Percentiles rank a stretch among this genome's conserved stretches.
Evolutionary conservation across 1,140 invertebrate species (phyloP).

Genomic region (Leptinotarsa lineolata): DNA sequence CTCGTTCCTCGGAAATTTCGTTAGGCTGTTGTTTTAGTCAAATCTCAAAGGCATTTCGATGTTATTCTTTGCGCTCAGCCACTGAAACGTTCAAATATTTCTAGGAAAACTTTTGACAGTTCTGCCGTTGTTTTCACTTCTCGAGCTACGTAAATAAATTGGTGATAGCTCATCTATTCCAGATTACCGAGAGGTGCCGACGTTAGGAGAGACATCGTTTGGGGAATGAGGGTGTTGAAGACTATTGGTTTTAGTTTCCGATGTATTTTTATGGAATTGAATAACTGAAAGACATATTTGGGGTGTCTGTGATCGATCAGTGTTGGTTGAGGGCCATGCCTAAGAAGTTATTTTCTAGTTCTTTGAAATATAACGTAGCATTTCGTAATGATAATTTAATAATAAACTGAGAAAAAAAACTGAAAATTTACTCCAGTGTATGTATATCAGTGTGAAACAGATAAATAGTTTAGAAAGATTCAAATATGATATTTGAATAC

Average conservation of each 20-base stretch:
- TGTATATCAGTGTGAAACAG: too few relatives aligned
- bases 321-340: too few relatives aligned
- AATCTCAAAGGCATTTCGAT: conserved; percentile 31
- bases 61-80: conserved; percentile 29
- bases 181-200: conserved; percentile 6
- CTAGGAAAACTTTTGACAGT: conserved; percentile 24
- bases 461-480: too few relatives aligned
- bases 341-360: too few relatives aligned
- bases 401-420: too few relatives aligned
- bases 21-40: conserved; percentile 32
- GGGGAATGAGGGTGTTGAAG: neutral
- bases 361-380: too few relatives aligned
- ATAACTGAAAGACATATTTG: neutral
- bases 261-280: neutral
- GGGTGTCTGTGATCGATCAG: too few relatives aligned
- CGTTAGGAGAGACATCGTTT: neutral
- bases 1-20: conserved; percentile 16
- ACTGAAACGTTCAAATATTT: conserved; percentile 27
- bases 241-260: neutral
- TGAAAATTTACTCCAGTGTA: too few relatives aligned
- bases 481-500: too few relatives aligned
- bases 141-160: conserved; percentile 21
- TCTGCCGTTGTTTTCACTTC: conserved; percentile 15
- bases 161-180: conserved; percentile 29
- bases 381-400: too few relatives aligned